phyloP scores from a whole-genome alignment of 2,888 invertebrate species.

The Eudemis profundana region DNA sequence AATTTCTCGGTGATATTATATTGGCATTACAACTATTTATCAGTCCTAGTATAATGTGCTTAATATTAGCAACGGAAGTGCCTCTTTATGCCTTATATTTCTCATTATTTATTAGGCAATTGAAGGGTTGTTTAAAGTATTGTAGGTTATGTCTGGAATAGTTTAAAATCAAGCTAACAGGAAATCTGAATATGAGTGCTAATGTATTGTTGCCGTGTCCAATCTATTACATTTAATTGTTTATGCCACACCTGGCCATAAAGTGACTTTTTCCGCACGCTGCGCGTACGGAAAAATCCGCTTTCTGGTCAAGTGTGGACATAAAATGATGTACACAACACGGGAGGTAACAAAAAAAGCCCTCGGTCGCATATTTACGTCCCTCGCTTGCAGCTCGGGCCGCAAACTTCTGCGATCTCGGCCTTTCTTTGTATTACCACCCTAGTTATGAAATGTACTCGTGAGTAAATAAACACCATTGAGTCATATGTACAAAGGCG shows the following conservation, averaged over 20 bases:
- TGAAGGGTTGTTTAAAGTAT: slow-evolving; percentile 41
- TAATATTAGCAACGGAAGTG: slow-evolving; percentile 70
- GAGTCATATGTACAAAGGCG: background rate
- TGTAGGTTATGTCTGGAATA: slow-evolving; percentile 33
- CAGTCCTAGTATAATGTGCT: slow-evolving; percentile 43
- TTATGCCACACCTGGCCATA: too few relatives aligned
- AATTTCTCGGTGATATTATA: slow-evolving; percentile 40
- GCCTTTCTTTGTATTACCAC: background rate
- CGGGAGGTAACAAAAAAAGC: too few relatives aligned
- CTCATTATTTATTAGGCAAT: slow-evolving; percentile 53
- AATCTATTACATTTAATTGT: slow-evolving; percentile 18
- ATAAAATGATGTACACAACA: too few relatives aligned
- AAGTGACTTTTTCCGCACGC: too few relatives aligned
- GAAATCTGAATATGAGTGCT: slow-evolving; percentile 20
- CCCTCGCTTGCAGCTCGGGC: too few relatives aligned
- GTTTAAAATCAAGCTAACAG: slow-evolving; percentile 18
- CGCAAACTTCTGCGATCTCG: too few relatives aligned
- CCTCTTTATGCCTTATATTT: slow-evolving; percentile 75
- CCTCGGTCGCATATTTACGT: too few relatives aligned
- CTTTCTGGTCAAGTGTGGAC: too few relatives aligned
- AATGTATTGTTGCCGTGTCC: slow-evolving; percentile 5
- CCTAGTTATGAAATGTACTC: background rate
- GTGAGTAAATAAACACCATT: background rate
- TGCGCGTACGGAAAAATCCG: too few relatives aligned
- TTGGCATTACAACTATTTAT: slow-evolving; percentile 40